Conservation (phyloP, 1,140 invertebrate genomes). For the Orussus abietinus region DNA sequence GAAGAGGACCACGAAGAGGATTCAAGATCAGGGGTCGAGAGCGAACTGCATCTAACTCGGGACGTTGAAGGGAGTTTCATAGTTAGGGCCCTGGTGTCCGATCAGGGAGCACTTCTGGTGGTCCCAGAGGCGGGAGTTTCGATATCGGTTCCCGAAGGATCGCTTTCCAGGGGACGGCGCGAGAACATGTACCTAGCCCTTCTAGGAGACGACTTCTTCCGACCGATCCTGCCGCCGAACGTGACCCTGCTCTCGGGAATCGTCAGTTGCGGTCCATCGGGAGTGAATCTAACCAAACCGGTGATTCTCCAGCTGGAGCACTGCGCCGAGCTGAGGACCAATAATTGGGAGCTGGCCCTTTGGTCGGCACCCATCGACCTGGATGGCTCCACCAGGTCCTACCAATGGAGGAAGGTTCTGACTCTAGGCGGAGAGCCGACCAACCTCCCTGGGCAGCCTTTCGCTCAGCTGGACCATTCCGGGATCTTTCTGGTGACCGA, state of each 20-base stretch:
- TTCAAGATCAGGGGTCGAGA: too few relatives aligned
- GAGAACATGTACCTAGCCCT: constrained; percentile 79
- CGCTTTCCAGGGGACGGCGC: constrained; percentile 65
- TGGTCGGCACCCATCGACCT: constrained; percentile 55
- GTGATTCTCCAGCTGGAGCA: constrained; percentile 83
- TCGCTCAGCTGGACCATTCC: constrained; percentile 77
- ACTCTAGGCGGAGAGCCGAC: constrained; percentile 88
- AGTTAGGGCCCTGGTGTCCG: constrained; percentile 7
- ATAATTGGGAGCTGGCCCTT: constrained; percentile 72
- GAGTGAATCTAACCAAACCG: constrained; percentile 74
- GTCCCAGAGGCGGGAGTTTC: constrained; percentile 74
- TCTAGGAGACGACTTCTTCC: constrained; percentile 77
- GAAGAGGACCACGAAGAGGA: too few relatives aligned
- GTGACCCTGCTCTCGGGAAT: constrained; percentile 79
- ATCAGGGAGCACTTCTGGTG: constrained; percentile 62
- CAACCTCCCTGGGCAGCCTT: constrained; percentile 72
- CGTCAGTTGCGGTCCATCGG: constrained; percentile 75
- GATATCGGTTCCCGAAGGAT: constrained; percentile 75
- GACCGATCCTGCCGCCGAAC: constrained; percentile 61
- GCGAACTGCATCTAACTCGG: too few relatives aligned
- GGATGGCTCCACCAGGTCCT: constrained; percentile 53
- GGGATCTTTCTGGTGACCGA: constrained; percentile 82
- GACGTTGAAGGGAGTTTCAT: constrained; percentile 14
- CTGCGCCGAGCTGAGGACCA: constrained; percentile 73
- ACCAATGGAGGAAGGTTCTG: constrained; percentile 68